These are phyloP conservation scores for Prunella fulvescens DNA, from an alignment of 2,113 vertebrate genomes.

Conservation along the genomic window DNA sequence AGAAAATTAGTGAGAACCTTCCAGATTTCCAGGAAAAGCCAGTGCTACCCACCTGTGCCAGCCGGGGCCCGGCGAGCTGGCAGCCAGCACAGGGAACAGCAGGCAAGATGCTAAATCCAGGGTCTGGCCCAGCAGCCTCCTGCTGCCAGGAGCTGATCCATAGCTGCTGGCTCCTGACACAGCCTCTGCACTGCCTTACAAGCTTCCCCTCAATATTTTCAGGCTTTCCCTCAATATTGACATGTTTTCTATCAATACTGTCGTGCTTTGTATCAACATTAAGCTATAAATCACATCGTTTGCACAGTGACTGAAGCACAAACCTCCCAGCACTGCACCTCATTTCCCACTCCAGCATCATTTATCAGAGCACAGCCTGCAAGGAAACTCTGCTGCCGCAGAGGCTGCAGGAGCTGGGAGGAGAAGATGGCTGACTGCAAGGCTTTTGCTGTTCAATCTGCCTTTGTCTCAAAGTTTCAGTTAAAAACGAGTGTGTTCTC, in stretches of 20 bases:
- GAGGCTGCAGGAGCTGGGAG: background rate
- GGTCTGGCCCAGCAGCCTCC: background rate
- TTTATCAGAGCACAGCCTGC: background rate
- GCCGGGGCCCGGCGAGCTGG: background rate
- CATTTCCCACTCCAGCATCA: background rate
- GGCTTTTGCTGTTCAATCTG: background rate
- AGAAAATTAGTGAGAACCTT: background rate
- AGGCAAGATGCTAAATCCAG: background rate
- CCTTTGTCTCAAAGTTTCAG: conserved; percentile 12
- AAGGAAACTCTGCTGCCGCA: background rate
- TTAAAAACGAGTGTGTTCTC: background rate
- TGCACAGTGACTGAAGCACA: background rate
- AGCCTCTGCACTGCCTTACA: background rate
- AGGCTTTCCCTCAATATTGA: background rate
- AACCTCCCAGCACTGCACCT: background rate
- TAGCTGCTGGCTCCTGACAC: background rate
- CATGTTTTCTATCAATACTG: background rate
- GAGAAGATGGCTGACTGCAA: conserved; percentile 24
- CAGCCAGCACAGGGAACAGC: background rate
- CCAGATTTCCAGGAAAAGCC: background rate
- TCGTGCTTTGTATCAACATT: background rate
- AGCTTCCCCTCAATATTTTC: background rate
- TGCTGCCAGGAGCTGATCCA: background rate
- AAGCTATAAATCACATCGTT: background rate
- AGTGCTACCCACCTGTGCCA: background rate